Evolutionary conservation across 1,140 invertebrate species (phyloP), one percentile per base, ranked within the genome.

Genomic region (Druon quercuslanigerum): DNA sequence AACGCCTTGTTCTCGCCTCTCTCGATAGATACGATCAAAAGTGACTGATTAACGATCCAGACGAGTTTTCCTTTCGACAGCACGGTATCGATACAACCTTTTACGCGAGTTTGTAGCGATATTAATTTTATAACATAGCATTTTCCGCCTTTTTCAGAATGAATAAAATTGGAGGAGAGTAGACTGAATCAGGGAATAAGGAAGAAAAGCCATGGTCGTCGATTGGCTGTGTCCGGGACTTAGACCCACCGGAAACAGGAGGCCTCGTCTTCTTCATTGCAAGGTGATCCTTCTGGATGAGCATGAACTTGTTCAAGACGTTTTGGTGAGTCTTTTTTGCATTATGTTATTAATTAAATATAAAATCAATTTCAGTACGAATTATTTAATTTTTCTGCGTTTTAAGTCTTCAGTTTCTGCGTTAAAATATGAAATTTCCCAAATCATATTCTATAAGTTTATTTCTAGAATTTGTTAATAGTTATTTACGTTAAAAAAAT

Each of bases 231-330:
- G 90, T 75, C 90, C 90, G 81, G 90, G 90, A 83, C 87, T 91
- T 75, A 88, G 90, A 85, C 90, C 90, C 76, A 87, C 90, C 85
- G 90, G 90, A 79, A 91, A 92, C 88, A 93, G 93, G 79, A 91
- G 93, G 87, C 92, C 93, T 81, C 93, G 93, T 85, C 92, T 93
- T 75, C 89, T 94, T 72, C 93, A 93, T 76, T 94, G 93, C 89
- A 93, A 93, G 77, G 92, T 94, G 79, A 93, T 94, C 81, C 90
- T 94, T 70, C 92, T 94, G 73, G 93, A 94, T 83, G 93, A 94
- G 82, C 90, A 93, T 81, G 93, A 94, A 84, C 90, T 94, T n/a
- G 85, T 94, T 17, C 93, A 94, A 82, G 93, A 94, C 81, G 92
- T 94, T 76, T 91, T 93, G 91, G 93, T 93, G 87, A 93, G 92